Evolutionary conservation across 2,113 vertebrate species (phyloP), one percentile per base, ranked within the genome.

Genomic region (Chaetodon auriga): DNA sequence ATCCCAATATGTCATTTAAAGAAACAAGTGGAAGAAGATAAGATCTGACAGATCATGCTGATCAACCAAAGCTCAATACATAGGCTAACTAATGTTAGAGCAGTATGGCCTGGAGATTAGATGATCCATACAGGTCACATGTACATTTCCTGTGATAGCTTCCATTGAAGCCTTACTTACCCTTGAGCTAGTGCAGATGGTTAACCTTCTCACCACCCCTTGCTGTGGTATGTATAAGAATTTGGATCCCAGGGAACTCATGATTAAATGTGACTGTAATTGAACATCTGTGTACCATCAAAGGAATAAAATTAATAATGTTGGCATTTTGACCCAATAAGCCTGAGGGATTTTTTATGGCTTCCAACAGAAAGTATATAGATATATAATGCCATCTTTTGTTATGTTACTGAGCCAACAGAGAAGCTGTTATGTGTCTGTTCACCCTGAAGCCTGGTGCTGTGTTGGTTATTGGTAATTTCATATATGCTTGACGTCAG

Each of bases 71-170:
- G 55, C 14, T 48, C 7, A 63, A 68, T 13, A 55, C 5, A 23
- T 12, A 55, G 53, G 38, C 5, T 18, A 25, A 63, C 18, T n/a
- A 57, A 38, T 62, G 54, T 71, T 38, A 13, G 25, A 25, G 14
- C 30, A 19, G 8, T 23, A 1, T 45, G 36, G 25, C 38, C 36
- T 46, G 60, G 7, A 19, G 4, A 72, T 48, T 15, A 19, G 12
- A 71, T 45, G 11, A 41, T 41, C 21, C 25, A 69, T n/a, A 38
- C 19, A 49, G 57, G 62, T 81, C 74, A 78, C 55, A 72, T 81
- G 78, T 16, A 60, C 23, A 43, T 30, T 35, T 72, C 13, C 10
- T 49, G 49, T 49, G 43, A 16, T 18, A 16, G 64, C 75, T 68
- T 68, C 5, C 61, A 18, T 4, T 54, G 16, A 82, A 63, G 53